Conservation (phyloP, 37 sponge, comb jelly and placozoan genomes). For the Bolinopsis microptera region DNA sequence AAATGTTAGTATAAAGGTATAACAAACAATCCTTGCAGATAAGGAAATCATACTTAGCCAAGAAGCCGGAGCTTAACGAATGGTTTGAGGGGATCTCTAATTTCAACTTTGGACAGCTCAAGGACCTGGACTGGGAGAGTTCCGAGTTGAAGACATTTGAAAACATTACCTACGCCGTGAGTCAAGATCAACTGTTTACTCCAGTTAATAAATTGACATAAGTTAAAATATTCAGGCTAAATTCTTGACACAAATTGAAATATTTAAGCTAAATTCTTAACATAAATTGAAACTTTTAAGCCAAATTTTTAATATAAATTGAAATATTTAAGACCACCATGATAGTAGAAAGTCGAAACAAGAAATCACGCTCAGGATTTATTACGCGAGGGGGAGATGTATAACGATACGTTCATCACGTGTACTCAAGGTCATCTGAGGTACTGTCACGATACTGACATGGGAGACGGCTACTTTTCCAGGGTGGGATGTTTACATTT, state of each 20-base stretch:
- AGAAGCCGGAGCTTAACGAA: neutral
- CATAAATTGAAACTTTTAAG: no score
- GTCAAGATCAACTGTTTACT: neutral
- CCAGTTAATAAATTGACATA: no score
- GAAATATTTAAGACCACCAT: no score
- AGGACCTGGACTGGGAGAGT: neutral
- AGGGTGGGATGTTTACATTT: neutral
- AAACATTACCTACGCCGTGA: neutral
- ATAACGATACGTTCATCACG: conserved; percentile 29
- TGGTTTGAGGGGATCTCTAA: neutral
- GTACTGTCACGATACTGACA: conserved; percentile 8
- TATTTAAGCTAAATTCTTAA: no score
- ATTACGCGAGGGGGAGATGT: neutral
- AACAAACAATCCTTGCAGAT: neutral
- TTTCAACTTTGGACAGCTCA: neutral
- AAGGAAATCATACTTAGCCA: neutral
- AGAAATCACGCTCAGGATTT: no score
- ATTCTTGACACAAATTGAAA: no score
- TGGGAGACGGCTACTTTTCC: neutral
- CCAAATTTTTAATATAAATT: no score
- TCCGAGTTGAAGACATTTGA: neutral
- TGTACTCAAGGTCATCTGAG: conserved; percentile 6
- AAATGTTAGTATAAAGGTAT: no score
- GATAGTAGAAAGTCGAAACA: no score
- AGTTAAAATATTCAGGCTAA: no score